These are phyloP conservation scores for Potamilus streckersoni DNA, from an alignment of 1,140 invertebrate genomes.

Conservation along the genomic window DNA sequence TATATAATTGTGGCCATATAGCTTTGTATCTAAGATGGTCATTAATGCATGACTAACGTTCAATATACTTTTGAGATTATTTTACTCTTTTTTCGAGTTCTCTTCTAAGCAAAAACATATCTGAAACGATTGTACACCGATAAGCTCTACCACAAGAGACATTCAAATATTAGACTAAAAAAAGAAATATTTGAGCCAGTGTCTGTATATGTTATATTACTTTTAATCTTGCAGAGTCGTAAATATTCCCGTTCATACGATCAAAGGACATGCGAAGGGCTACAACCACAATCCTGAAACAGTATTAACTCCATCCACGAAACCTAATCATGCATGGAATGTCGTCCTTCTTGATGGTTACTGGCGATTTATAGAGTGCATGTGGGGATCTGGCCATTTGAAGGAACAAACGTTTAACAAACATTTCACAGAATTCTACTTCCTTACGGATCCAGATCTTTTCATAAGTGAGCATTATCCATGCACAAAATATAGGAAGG, in stretches of 20 bases:
- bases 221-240: conserved; percentile 18
- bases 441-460: conserved; percentile 70
- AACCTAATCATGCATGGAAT: conserved; percentile 58
- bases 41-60: too few relatives aligned
- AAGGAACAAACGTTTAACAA: conserved; percentile 35
- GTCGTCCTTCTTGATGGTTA: conserved; percentile 36
- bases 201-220: neutral
- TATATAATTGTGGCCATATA: too few relatives aligned
- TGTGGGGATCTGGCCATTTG: conserved; percentile 67
- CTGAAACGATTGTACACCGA: too few relatives aligned
- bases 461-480: conserved; percentile 71
- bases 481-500: conserved; percentile 45
- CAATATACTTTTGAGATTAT: too few relatives aligned
- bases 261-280: conserved; percentile 92
- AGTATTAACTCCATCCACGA: conserved; percentile 93
- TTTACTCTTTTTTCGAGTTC: too few relatives aligned
- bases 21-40: too few relatives aligned
- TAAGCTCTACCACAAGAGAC: too few relatives aligned
- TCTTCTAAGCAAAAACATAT: too few relatives aligned
- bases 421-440: conserved; percentile 57
- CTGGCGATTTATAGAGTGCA: conserved; percentile 60
- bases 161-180: too few relatives aligned
- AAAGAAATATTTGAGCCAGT: too few relatives aligned
- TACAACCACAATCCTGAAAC: conserved; percentile 96
- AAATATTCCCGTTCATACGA: conserved; percentile 17